phyloP scores from a whole-genome alignment of 2,888 invertebrate genomes.

The Malacosoma neustria region DNA sequence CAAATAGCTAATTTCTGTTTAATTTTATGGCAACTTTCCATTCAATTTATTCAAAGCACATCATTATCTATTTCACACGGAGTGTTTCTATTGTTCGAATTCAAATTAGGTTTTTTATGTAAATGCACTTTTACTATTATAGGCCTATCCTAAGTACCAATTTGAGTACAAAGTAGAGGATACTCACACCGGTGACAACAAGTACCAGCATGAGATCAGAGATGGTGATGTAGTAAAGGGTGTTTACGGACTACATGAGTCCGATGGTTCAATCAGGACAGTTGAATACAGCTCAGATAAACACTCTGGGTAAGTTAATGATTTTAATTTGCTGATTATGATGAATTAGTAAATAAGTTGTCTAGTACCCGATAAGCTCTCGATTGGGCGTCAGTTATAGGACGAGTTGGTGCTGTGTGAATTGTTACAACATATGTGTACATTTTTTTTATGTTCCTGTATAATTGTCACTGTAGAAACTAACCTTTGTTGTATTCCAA shows the following conservation, averaged over 20 bases:
- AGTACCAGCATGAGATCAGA: conserved; percentile 73
- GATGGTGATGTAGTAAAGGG: conserved; percentile 79
- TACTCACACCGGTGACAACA: conserved; percentile 77
- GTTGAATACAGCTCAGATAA: conserved; percentile 77
- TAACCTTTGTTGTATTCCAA: too few species aligned
- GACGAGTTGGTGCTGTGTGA: too few species aligned
- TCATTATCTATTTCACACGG: conserved; percentile 28
- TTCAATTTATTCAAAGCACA: conserved; percentile 41
- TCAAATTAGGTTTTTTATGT: conserved; percentile 25
- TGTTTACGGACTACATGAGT: conserved; percentile 75
- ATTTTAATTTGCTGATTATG: conserved; percentile 1
- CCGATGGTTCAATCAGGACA: conserved; percentile 75
- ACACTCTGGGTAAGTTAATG: conserved; percentile 62
- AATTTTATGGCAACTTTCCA: conserved; percentile 49
- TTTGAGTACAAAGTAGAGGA: conserved; percentile 78
- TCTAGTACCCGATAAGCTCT: too few species aligned
- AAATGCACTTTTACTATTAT: conserved; percentile 24
- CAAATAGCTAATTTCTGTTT: conserved; percentile 22
- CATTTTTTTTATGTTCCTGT: too few species aligned
- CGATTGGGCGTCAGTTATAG: too few species aligned
- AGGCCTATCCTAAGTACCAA: conserved; percentile 75
- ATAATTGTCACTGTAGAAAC: too few species aligned
- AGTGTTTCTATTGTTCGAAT: conserved; percentile 19
- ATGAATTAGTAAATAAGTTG: too few species aligned
- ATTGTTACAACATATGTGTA: conserved; percentile 2